A percentile compares a stretch with the other conserved stretches of the same genome.
phyloP scores from a whole-genome alignment of 2,797 vertebrate genomes.

The Coracias cyanogaster region DNA sequence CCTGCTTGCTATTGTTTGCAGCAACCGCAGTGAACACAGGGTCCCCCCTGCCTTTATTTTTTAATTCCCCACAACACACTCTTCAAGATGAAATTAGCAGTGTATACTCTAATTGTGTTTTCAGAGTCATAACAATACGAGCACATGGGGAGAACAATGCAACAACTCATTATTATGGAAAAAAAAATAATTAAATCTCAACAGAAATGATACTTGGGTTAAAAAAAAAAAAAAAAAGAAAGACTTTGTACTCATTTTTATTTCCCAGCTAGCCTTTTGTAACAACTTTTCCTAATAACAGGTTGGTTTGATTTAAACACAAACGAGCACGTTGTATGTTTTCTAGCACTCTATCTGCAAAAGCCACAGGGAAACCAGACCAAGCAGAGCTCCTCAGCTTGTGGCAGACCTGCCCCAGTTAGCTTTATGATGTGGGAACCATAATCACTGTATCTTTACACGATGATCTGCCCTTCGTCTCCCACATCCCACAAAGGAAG shows the following conservation, averaged over 20 bases:
- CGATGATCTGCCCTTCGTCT: not conserved
- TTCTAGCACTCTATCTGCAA: not conserved
- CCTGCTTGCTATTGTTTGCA: not conserved
- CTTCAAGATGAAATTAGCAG: conserved; percentile 63
- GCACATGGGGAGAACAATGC: not conserved
- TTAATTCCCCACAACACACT: not conserved
- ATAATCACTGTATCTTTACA: not conserved
- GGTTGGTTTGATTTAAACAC: not conserved
- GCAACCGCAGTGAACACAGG: not conserved
- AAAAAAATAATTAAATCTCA: conserved; percentile 49
- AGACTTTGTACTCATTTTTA: not conserved
- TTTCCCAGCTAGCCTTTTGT: not conserved
- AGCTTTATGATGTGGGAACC: not conserved
- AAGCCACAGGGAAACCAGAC: not conserved
- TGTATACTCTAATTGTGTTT: conserved; percentile 52
- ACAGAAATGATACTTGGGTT: conserved; percentile 7
- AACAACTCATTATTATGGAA: not conserved
- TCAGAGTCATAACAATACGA: not conserved
- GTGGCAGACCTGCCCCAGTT: not conserved
- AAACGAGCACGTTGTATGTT: not conserved
- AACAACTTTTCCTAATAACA: conserved; percentile 13
- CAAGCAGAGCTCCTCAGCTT: not conserved
- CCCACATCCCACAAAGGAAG: not conserved
- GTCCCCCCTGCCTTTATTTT: not conserved
- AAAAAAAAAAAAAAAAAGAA: not conserved